A percentile compares a stretch with the other conserved stretches of the same genome.
Conservation (phyloP, 2,888 invertebrate species). For the Hyalella azteca region DNA sequence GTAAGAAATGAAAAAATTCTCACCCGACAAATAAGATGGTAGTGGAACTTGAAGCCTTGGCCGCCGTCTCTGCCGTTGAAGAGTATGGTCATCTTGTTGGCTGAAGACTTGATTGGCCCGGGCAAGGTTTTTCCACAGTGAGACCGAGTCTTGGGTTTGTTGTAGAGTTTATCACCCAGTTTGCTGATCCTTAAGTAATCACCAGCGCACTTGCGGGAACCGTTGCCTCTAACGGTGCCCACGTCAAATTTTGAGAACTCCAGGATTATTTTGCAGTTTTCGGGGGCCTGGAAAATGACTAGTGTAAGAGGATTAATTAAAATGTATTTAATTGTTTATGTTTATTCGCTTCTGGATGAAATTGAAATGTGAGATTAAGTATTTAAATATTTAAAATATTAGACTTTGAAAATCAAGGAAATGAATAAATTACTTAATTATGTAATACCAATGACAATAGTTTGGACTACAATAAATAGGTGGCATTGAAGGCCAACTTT, state of each 20-base stretch:
- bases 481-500: no score
- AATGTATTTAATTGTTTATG: no score
- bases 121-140: neutral
- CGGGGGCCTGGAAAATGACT: neutral
- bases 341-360: no score
- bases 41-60: neutral
- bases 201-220: neutral
- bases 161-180: neutral
- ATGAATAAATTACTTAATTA: no score
- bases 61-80: neutral
- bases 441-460: no score
- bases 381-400: no score
- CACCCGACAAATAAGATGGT: neutral
- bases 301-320: no score
- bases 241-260: neutral
- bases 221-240: neutral
- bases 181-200: neutral
- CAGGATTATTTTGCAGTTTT: neutral
- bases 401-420: no score
- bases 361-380: no score
- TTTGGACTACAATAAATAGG: no score
- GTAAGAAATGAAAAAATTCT: no score
- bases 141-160: neutral
- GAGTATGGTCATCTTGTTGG: neutral
- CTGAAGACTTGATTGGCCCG: neutral